phyloP scores from a whole-genome alignment of 2,113 vertebrate species.

The Psephotus haematonotus region DNA sequence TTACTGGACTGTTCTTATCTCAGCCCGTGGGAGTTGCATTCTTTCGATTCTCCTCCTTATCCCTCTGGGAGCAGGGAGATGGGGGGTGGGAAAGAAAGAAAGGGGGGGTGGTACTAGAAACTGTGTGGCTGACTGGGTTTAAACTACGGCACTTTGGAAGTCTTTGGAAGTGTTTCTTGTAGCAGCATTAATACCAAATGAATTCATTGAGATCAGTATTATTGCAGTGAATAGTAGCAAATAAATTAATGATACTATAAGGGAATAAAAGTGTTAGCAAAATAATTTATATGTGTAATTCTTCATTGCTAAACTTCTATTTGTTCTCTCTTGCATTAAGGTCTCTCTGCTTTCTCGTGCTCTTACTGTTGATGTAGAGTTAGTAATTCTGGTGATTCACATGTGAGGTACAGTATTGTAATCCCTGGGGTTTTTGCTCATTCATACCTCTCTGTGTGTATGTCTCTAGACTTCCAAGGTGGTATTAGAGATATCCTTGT shows the following conservation, averaged over 20 bases:
- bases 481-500: background rate
- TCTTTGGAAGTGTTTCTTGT: conserved; percentile 12
- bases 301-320: background rate
- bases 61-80: too few relatives aligned
- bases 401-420: background rate
- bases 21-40: too few relatives aligned
- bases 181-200: conserved; percentile 13
- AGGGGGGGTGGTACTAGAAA: too few relatives aligned
- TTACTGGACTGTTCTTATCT: too few relatives aligned
- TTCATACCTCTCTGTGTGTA: background rate
- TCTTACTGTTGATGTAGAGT: background rate
- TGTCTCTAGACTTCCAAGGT: background rate
- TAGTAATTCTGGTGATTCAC: background rate
- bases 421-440: background rate
- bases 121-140: too few relatives aligned
- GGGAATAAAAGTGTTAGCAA: conserved; percentile 28
- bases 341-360: background rate
- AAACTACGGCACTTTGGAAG: background rate
- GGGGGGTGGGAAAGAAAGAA: too few relatives aligned
- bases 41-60: too few relatives aligned
- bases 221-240: conserved; percentile 43
- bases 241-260: conserved; percentile 40
- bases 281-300: conserved; percentile 30
- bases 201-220: conserved; percentile 42
- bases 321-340: background rate